These are phyloP conservation scores for Patella ulyssiponensis DNA, from an alignment of 2,888 invertebrate species.

Conservation along the genomic window DNA sequence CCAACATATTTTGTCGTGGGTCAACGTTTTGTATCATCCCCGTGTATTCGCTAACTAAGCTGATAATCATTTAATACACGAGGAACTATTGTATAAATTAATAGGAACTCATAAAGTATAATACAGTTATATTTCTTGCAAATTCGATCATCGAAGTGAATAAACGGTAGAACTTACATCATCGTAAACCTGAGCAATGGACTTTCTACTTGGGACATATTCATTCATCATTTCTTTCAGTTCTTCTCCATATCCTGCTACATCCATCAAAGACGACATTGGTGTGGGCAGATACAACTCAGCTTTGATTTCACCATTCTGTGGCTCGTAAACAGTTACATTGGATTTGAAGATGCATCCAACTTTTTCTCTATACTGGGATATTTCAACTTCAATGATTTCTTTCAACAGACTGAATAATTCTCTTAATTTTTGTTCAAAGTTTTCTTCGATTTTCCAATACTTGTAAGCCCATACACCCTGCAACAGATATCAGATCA, in stretches of 20 bases:
- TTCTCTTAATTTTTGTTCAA: conserved; percentile 36
- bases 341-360: conserved; percentile 16
- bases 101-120: too few species aligned
- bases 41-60: too few species aligned
- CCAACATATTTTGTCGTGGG: too few species aligned
- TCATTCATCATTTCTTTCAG: conserved; percentile 32
- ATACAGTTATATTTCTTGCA: too few species aligned
- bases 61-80: too few species aligned
- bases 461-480: conserved; percentile 52
- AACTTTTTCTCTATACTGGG: conserved; percentile 27
- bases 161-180: background rate
- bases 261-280: conserved; percentile 48
- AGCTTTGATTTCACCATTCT: conserved; percentile 61
- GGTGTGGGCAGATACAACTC: conserved; percentile 57
- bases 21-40: too few species aligned
- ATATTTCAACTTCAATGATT: conserved; percentile 43
- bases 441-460: conserved; percentile 52
- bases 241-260: conserved; percentile 33
- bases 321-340: conserved; percentile 56
- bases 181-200: background rate
- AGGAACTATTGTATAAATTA: too few species aligned
- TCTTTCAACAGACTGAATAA: conserved; percentile 34
- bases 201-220: conserved; percentile 29
- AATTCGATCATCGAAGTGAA: background rate
- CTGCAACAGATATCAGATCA: conserved; percentile 35